Base-by-base conservation (phyloP, 1,140 invertebrate species). In the Stegodyphus dumicola region DNA sequence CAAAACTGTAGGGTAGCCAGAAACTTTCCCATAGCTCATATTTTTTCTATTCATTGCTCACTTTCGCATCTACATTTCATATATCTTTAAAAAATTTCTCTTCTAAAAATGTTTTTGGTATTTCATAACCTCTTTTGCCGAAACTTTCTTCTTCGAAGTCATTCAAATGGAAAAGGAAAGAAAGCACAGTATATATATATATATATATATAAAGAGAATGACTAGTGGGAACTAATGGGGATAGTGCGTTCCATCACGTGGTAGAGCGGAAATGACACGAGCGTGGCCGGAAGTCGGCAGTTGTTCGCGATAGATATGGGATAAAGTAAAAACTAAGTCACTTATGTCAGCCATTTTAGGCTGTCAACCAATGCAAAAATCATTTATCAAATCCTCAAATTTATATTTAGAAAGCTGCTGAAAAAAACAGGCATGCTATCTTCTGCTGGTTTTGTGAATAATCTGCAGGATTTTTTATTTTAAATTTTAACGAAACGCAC, bases 91-190 rank as follows among this genome's bases (percentile, higher is more conserved):
- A n/a, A 18, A 48, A 7, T 13, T 13, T 49, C 48, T 10, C 51
- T 15, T 15, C 18, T 11, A 80, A 54, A 75, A 83, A 75, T 75
- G 71, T 83, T 83, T 83, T 83, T 83, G 80, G 53, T 83, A 83
- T 83, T 83, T 83, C 80, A 83, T 75, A 83, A 83, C 80, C 80
- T 83, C 73, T 83, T 83, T 83, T 74, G 53, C 70, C 60, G 49
- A 81, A 81, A 67, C 70, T 75, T 75, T 83, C 73, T 83, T 83
- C 69, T 75, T 73, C 48, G 64, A 67, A 83, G 80, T 66, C 80
- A 83, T 75, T 75, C 49, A 60, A 75, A 60, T 56, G 80, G 71
- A 83, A 75, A 75, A 51, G 56, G 48, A 64, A 73, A 33, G 18
- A 18, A 33, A 51, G n/a, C n/a, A n/a, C n/a, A n/a, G n/a, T n/a